Evolutionary conservation across 2,797 vertebrate genomes (phyloP).

Genomic region (Leuciscus waleckii): DNA sequence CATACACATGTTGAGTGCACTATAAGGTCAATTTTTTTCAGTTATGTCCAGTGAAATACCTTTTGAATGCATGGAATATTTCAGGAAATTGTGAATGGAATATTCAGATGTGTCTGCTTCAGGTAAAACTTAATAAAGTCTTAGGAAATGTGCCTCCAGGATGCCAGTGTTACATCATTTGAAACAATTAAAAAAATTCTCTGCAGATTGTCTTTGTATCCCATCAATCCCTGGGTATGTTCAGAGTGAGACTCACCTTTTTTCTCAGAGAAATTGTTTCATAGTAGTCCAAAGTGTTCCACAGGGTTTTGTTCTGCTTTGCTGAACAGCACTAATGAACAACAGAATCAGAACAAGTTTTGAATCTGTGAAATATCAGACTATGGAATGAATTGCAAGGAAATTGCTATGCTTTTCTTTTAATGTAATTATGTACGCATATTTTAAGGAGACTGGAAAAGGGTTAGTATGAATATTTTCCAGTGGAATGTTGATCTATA

Average conservation of each 20-base stretch:
- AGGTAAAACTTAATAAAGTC: conserved; percentile 13
- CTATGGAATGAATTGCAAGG: conserved; percentile 19
- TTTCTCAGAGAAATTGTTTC: background rate
- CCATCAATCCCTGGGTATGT: background rate
- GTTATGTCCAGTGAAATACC: background rate
- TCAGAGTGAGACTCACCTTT: background rate
- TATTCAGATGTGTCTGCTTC: background rate
- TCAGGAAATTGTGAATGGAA: conserved; percentile 7
- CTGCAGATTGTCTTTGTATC: conserved; percentile 1
- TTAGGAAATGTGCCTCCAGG: conserved; percentile 19
- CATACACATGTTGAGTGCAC: background rate
- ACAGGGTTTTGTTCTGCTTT: background rate
- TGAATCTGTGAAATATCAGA: conserved; percentile 26
- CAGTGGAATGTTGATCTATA: conserved; percentile 51
- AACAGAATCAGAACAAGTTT: conserved; percentile 13
- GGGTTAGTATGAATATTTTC: background rate
- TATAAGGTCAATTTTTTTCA: background rate
- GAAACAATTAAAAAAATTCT: conserved; percentile 2
- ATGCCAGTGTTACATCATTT: conserved; percentile 17
- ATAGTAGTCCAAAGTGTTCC: background rate
- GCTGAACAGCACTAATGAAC: conserved; percentile 6
- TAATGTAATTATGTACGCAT: conserved; percentile 29
- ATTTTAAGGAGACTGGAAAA: conserved; percentile 25
- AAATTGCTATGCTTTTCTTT: background rate
- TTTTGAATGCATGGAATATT: background rate